These are phyloP conservation scores for Melangyna quadrimaculata DNA, from an alignment of 2,888 invertebrate genomes.

Conservation along the genomic window DNA sequence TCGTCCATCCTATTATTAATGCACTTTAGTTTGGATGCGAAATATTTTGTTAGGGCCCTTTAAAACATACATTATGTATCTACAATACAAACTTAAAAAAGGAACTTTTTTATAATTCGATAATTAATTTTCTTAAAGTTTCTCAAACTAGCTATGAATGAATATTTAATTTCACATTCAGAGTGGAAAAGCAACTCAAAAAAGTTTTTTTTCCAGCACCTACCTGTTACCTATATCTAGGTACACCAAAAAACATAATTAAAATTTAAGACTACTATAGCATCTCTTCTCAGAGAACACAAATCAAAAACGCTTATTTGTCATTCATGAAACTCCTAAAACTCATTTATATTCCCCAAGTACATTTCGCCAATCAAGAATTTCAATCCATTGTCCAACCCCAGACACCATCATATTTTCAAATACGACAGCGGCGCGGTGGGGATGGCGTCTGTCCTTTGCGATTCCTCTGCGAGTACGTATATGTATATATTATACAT, in stretches of 20 bases:
- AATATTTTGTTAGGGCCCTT: too few relatives aligned
- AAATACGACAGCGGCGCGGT: conserved; percentile 16
- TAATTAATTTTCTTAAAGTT: too few relatives aligned
- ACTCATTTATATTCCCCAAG: conserved; percentile 29
- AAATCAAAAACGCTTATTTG: conserved; percentile 44
- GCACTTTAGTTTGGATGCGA: too few relatives aligned
- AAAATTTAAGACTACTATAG: conserved; percentile 13
- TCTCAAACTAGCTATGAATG: too few relatives aligned
- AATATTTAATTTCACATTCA: too few relatives aligned
- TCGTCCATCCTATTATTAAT: too few relatives aligned
- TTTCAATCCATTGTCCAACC: conserved; percentile 61
- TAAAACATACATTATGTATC: too few relatives aligned
- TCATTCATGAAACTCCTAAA: conserved; percentile 61
- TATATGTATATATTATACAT: background rate
- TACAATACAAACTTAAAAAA: too few relatives aligned
- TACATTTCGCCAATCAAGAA: conserved; percentile 59
- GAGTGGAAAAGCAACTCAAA: too few relatives aligned
- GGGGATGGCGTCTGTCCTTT: background rate
- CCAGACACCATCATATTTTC: conserved; percentile 36
- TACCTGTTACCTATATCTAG: too few relatives aligned
- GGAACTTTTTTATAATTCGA: too few relatives aligned
- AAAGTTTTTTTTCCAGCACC: too few relatives aligned
- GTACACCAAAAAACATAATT: background rate
- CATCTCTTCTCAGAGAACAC: background rate
- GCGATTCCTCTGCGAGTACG: conserved; percentile 33